A percentile compares a stretch with the other conserved stretches of the same genome.
Conservation (phyloP, 2,888 invertebrate species). For the Xanthia icteritia region DNA sequence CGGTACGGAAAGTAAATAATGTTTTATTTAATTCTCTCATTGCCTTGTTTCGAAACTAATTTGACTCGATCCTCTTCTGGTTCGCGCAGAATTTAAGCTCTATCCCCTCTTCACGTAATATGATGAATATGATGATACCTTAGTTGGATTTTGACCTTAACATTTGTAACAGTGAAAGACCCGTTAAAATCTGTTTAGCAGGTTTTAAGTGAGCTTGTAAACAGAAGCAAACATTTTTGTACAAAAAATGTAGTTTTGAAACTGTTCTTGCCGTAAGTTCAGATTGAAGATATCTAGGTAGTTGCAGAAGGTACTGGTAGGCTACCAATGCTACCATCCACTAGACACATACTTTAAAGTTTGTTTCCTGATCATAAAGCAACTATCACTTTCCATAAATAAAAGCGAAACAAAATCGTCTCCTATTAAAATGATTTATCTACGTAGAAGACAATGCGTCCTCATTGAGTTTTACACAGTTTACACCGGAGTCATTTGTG, state of each 20-base stretch:
- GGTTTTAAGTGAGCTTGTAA: conserved; percentile 42
- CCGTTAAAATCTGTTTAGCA: conserved; percentile 42
- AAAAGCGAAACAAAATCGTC: conserved; percentile 2
- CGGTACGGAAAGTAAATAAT: background rate
- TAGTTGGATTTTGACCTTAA: conserved; percentile 49
- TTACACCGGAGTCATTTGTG: conserved; percentile 18
- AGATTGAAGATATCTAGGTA: conserved; percentile 6
- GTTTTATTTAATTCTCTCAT: background rate
- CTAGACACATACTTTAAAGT: background rate
- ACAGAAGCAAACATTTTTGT: conserved; percentile 34
- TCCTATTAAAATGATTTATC: conserved; percentile 14
- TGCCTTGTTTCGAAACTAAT: conserved; percentile 18
- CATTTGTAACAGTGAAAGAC: conserved; percentile 56
- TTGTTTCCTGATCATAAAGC: conserved; percentile 7
- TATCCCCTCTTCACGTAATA: conserved; percentile 3
- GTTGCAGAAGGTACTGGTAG: background rate
- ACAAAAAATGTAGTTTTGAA: conserved; percentile 17
- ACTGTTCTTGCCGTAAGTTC: conserved; percentile 3
- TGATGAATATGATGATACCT: conserved; percentile 19
- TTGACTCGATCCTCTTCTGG: conserved; percentile 7
- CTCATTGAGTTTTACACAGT: conserved; percentile 13
- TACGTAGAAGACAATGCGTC: conserved; percentile 16
- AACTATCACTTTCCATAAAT: background rate
- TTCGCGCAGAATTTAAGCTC: conserved; percentile 7
- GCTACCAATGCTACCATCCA: background rate